phyloP scores from a whole-genome alignment of 2,113 vertebrate species.

The Macquaria ambigua region DNA sequence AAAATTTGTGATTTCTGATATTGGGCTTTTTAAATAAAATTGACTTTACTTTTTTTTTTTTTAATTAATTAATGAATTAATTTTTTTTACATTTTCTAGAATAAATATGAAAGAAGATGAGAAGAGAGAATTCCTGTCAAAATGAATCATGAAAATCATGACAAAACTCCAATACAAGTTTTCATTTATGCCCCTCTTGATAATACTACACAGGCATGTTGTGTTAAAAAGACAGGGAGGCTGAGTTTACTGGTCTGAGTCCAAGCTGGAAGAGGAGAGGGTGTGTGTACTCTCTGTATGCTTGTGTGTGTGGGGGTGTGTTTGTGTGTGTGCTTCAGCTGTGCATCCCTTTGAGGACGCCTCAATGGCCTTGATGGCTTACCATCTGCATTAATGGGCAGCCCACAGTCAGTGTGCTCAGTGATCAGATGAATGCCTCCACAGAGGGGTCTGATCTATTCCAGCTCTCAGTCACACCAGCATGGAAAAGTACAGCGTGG shows the following conservation, averaged over 20 bases:
- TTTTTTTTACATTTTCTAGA: not conserved
- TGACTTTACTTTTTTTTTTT: too few relatives aligned
- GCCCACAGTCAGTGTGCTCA: slow-evolving; percentile 48
- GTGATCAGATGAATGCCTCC: slow-evolving; percentile 67
- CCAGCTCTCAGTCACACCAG: slow-evolving; percentile 36
- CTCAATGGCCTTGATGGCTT: slow-evolving; percentile 65
- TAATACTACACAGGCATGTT: slow-evolving; percentile 1
- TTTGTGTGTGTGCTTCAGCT: slow-evolving; percentile 63
- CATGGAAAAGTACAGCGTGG: not conserved
- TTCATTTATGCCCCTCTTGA: not conserved
- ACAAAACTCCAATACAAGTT: not conserved
- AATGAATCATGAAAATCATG: not conserved
- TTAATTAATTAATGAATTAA: too few relatives aligned
- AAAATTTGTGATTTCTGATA: too few relatives aligned
- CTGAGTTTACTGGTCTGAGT: slow-evolving; percentile 40
- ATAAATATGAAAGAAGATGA: not conserved
- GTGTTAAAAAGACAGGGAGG: not conserved
- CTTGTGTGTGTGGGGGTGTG: too few relatives aligned
- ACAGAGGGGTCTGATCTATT: slow-evolving; percentile 35
- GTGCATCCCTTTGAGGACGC: slow-evolving; percentile 65
- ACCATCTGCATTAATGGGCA: slow-evolving; percentile 74
- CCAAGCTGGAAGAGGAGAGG: slow-evolving; percentile 36
- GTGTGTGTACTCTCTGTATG: slow-evolving; percentile 17
- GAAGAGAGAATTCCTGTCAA: not conserved
- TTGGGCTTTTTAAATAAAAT: too few relatives aligned